Percentiles rank a stretch among this genome's conserved stretches.
Evolutionary conservation across 2,113 vertebrate species (phyloP).

Genomic region (Delphinapterus leucas): DNA sequence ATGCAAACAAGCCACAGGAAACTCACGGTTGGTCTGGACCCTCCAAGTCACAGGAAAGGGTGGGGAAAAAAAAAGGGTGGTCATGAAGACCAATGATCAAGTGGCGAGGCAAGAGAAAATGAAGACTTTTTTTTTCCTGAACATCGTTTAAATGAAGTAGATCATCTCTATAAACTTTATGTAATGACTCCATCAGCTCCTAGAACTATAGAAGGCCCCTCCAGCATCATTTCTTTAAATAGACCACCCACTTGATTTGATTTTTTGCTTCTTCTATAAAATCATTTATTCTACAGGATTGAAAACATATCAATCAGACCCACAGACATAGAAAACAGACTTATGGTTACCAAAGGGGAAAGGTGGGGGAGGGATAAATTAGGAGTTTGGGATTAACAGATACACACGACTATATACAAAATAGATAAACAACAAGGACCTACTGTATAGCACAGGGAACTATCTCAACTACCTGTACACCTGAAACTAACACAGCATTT

Average conservation of each 20-base stretch:
- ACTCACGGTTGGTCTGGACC: not conserved
- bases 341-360: not conserved
- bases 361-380: not conserved
- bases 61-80: not conserved
- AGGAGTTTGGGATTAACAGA: not conserved
- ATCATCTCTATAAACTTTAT: not conserved
- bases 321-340: not conserved
- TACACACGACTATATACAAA: not conserved
- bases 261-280: not conserved
- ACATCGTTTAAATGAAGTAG: not conserved
- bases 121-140: not conserved
- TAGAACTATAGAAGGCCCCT: not conserved
- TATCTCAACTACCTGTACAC: not conserved
- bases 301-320: not conserved
- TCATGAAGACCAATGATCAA: not conserved
- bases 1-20: accelerated
- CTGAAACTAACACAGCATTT: not conserved
- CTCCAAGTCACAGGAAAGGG: not conserved
- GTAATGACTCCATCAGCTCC: not conserved
- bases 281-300: not conserved
- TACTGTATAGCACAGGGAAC: not conserved
- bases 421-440: not conserved
- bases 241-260: not conserved
- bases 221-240: not conserved
- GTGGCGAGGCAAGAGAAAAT: not conserved